phyloP scores from a whole-genome alignment of 2,888 invertebrate species.

The Limulus polyphemus region DNA sequence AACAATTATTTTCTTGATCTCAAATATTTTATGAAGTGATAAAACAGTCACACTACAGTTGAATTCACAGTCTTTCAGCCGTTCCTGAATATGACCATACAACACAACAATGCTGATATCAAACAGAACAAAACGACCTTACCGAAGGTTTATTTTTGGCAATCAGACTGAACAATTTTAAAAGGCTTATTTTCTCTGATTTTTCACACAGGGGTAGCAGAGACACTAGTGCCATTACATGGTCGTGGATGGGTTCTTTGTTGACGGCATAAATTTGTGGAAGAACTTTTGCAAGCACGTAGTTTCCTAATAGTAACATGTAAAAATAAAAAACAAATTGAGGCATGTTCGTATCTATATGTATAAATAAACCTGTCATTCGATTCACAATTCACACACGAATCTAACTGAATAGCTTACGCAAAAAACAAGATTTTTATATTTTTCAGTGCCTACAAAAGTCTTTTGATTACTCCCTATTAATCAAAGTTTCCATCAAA shows the following conservation, averaged over 20 bases:
- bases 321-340: constrained; percentile 29
- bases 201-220: constrained; percentile 64
- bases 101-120: neutral
- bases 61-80: neutral
- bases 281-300: constrained; percentile 69
- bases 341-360: neutral
- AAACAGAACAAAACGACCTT: constrained; percentile 30
- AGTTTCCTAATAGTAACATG: constrained; percentile 52
- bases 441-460: too few relatives aligned
- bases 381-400: neutral
- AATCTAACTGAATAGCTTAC: neutral
- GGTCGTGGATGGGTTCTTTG: constrained; percentile 69
- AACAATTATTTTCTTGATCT: too few relatives aligned
- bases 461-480: too few relatives aligned
- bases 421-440: too few relatives aligned
- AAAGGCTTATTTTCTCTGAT: constrained; percentile 68
- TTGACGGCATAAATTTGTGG: constrained; percentile 83
- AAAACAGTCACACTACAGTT: neutral
- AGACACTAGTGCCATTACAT: constrained; percentile 65
- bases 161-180: constrained; percentile 67
- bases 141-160: constrained; percentile 66
- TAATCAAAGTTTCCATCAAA: too few relatives aligned
- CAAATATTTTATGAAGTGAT: neutral
- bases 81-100: neutral
- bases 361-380: neutral